These are phyloP conservation scores for Octodon degus DNA, from an alignment of 2,113 vertebrate genomes.

Conservation along the genomic window DNA sequence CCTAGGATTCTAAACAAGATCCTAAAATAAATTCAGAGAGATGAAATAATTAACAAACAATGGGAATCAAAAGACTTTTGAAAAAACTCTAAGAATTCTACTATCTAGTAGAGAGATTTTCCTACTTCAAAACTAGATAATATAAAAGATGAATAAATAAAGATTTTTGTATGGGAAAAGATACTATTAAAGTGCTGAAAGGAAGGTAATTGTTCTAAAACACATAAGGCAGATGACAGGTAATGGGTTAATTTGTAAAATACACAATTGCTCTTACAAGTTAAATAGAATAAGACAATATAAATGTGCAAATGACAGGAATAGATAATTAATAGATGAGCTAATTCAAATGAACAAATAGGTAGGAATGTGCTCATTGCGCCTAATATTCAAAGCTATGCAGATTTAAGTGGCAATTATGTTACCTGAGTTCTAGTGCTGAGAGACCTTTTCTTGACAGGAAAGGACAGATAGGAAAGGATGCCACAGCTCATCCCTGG, in stretches of 20 bases:
- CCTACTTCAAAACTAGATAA: background rate
- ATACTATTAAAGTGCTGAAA: background rate
- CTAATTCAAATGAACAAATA: background rate
- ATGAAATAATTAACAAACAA: constrained; percentile 12
- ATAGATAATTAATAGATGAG: constrained; percentile 3
- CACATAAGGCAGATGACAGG: background rate
- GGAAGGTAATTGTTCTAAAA: background rate
- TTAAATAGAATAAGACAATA: background rate
- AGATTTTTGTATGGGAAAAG: background rate
- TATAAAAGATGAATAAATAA: background rate
- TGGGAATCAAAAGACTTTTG: background rate
- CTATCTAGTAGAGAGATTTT: background rate
- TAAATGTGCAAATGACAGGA: background rate
- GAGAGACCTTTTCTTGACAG: background rate
- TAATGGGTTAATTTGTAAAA: background rate
- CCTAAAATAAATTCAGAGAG: constrained; percentile 17
- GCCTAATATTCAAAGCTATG: background rate
- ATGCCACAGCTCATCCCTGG: background rate
- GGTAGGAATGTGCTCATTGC: background rate
- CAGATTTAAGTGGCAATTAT: background rate
- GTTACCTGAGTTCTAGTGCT: background rate
- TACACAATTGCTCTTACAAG: background rate
- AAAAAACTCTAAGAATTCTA: background rate
- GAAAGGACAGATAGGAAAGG: background rate
- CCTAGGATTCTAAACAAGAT: background rate